Base-by-base conservation (phyloP, 1,140 invertebrate species). In the Sitophilus oryzae region DNA sequence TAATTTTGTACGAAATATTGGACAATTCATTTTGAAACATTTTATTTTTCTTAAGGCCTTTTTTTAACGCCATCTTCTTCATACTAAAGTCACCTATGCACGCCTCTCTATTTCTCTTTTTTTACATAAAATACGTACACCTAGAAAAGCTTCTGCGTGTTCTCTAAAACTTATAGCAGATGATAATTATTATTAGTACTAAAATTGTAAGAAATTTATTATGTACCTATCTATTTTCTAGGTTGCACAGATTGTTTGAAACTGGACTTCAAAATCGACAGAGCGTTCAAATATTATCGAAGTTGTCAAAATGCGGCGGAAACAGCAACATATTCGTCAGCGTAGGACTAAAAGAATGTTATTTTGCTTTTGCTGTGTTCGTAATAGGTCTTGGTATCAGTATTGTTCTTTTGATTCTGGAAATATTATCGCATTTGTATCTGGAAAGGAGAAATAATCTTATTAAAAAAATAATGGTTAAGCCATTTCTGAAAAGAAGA, bases 241-340 rank as follows among this genome's bases (percentile, higher is more conserved):
- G 80, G 16, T 74, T 76, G 47, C 70, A 77, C 57, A 75, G 73
- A 53, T 68, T 83, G 16, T 72, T 72, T 53, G 81, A 84, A 65
- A 73, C 74, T 37, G 81, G 82, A 0, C 46, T 83, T 2, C 77
- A 80, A 49, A 64, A 66, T 22, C 67, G 79, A 8, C 77, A 79
- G 34, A 73, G 75, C 30, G 63, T 58, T 20, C 66, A 73, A n/a
- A 58, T 79, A 3, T 82, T 80, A 55, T 76, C 76, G 16, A 76
- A 73, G 30, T 77, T 78, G 54, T 81, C 81, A 3, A 66, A 68
- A 42, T 83, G 81, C 56, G 60, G 42, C 11, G 52, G 45, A 4
- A 56, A 23, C 43, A 54, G 50, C 20, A 57, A 46, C 19, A 59
- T 59, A 43, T 66, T 64, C 37, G 56, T 53, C 10, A 66, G 60